These are phyloP conservation scores for Mastacembelus armatus DNA, from an alignment of 2,797 vertebrate genomes.

Conservation along the genomic window DNA sequence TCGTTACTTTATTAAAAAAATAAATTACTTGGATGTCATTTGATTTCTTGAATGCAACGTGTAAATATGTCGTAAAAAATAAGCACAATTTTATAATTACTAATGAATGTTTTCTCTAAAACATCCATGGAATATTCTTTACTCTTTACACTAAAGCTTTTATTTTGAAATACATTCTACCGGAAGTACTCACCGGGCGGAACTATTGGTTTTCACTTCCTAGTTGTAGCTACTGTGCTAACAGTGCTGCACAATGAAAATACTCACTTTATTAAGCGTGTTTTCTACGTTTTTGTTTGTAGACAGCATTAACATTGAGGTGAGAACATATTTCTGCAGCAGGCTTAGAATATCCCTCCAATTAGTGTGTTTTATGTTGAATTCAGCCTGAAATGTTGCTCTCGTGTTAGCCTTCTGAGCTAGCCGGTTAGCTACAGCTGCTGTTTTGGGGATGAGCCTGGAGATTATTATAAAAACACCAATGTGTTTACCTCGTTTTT, in stretches of 20 bases:
- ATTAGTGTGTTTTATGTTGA: neutral
- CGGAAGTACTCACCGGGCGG: constrained; percentile 40
- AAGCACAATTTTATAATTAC: too few relatives aligned
- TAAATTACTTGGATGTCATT: too few relatives aligned
- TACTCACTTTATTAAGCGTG: constrained; percentile 54
- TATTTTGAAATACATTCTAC: constrained; percentile 56
- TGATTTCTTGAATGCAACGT: too few relatives aligned
- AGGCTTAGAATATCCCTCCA: accelerated
- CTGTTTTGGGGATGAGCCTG: constrained; percentile 7
- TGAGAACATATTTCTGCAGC: constrained; percentile 32
- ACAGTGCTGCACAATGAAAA: constrained; percentile 56
- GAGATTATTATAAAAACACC: neutral
- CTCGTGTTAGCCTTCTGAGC: constrained; percentile 31
- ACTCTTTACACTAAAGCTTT: neutral
- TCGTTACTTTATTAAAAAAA: too few relatives aligned
- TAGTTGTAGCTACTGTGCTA: constrained; percentile 16
- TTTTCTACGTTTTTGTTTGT: constrained; percentile 35
- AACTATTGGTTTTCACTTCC: constrained; percentile 60
- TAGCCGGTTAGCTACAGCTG: constrained; percentile 2
- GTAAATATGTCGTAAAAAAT: too few relatives aligned
- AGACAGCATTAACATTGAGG: constrained; percentile 70
- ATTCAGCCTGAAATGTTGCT: neutral
- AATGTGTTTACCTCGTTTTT: neutral
- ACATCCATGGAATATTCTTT: too few relatives aligned
- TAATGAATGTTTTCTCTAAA: too few relatives aligned